A percentile compares a stretch with the other conserved stretches of the same genome.
Evolutionary conservation across 2,888 invertebrate species (phyloP).

Genomic region (Ophonus ardosiacus): DNA sequence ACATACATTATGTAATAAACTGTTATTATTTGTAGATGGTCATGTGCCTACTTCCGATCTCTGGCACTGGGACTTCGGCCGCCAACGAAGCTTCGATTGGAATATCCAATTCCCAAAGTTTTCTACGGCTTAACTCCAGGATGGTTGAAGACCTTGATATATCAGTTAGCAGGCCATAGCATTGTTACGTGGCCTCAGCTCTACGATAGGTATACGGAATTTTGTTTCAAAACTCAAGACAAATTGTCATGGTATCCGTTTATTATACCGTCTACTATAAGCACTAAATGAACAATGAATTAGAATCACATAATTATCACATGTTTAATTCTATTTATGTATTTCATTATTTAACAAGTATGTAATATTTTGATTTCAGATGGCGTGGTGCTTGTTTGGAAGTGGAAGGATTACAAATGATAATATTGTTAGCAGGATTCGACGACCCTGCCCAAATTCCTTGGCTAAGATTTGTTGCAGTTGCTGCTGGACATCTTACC

Average conservation of each 20-base stretch:
- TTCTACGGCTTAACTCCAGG: constrained; percentile 89
- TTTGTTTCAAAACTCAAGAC: background rate
- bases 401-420: constrained; percentile 72
- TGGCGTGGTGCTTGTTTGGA: constrained; percentile 84
- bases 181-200: constrained; percentile 71
- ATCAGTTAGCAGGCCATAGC: constrained; percentile 81
- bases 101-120: constrained; percentile 84
- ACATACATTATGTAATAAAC: background rate
- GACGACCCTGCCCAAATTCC: constrained; percentile 81
- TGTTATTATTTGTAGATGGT: constrained; percentile 80
- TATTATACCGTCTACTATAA: no score
- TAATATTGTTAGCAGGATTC: constrained; percentile 85
- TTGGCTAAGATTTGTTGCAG: constrained; percentile 85
- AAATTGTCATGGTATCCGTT: no score
- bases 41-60: constrained; percentile 88
- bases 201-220: constrained; percentile 69
- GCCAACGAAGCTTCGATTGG: constrained; percentile 87
- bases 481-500: constrained; percentile 83
- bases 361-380: constrained; percentile 68
- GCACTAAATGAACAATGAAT: background rate
- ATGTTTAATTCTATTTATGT: background rate
- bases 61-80: constrained; percentile 87
- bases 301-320: background rate
- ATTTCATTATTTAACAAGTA: no score
- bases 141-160: constrained; percentile 85